These are phyloP conservation scores for Coracopsis vasa DNA, from an alignment of 2,113 vertebrate genomes.

Conservation along the genomic window DNA sequence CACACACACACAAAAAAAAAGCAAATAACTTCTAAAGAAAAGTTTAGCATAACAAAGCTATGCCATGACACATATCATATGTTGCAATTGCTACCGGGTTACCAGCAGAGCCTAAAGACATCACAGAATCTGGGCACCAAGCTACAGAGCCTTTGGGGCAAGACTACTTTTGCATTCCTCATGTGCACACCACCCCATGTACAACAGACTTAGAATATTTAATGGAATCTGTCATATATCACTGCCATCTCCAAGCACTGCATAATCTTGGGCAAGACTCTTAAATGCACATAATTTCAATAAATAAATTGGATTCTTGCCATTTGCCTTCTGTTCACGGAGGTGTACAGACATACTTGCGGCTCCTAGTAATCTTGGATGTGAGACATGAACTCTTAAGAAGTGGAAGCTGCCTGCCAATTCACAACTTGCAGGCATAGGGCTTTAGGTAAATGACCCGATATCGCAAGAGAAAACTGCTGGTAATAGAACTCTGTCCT, in stretches of 20 bases:
- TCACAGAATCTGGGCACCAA: neutral
- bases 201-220: neutral
- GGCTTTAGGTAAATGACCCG: neutral
- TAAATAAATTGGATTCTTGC: neutral
- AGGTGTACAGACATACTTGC: neutral
- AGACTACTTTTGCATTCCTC: neutral
- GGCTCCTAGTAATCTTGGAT: neutral
- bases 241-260: neutral
- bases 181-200: accelerated
- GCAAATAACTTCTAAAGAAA: neutral
- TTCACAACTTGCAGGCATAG: accelerated
- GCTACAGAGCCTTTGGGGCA: neutral
- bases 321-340: neutral
- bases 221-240: neutral
- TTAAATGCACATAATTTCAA: neutral
- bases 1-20: no score
- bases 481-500: neutral
- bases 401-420: neutral
- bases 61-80: neutral
- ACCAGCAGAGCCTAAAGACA: neutral
- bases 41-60: neutral
- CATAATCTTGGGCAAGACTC: neutral
- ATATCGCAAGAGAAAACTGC: neutral
- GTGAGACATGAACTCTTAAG: accelerated
- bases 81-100: neutral